phyloP scores from a whole-genome alignment of 2,888 invertebrate genomes.

The Willowsia nigromaculata region DNA sequence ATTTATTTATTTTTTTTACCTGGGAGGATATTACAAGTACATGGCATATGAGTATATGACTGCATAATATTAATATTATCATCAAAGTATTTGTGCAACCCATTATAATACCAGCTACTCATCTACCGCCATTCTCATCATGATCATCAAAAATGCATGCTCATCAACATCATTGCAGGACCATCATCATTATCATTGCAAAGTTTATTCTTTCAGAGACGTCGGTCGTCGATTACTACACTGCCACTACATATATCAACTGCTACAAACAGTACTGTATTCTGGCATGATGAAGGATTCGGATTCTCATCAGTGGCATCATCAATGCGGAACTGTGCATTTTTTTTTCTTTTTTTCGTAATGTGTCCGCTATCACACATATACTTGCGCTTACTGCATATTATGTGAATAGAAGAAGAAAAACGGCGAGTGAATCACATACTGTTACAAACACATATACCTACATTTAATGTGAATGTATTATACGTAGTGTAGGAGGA shows the following conservation, averaged over 20 bases:
- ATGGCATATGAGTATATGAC: neutral
- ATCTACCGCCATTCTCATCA: neutral
- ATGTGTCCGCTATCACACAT: constrained; percentile 48
- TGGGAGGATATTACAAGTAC: neutral
- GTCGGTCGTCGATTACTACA: constrained; percentile 50
- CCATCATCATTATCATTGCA: constrained; percentile 1
- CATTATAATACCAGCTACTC: neutral
- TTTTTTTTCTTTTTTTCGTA: constrained; percentile 19
- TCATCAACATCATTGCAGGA: neutral
- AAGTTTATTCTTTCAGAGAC: constrained; percentile 36
- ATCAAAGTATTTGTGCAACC: constrained; percentile 21
- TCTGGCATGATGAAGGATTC: neutral
- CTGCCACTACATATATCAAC: neutral
- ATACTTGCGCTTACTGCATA: neutral
- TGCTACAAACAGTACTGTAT: neutral
- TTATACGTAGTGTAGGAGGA: constrained; percentile 41
- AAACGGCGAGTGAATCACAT: neutral
- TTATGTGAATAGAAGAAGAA: neutral
- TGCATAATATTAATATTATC: neutral
- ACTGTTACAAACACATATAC: constrained; percentile 14
- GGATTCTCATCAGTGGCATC: constrained; percentile 61
- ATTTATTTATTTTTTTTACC: too few species aligned
- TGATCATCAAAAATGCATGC: neutral
- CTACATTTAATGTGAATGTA: neutral
- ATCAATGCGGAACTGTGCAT: constrained; percentile 67